phyloP scores from a whole-genome alignment of 2,888 invertebrate genomes.

The Philaethria dido region DNA sequence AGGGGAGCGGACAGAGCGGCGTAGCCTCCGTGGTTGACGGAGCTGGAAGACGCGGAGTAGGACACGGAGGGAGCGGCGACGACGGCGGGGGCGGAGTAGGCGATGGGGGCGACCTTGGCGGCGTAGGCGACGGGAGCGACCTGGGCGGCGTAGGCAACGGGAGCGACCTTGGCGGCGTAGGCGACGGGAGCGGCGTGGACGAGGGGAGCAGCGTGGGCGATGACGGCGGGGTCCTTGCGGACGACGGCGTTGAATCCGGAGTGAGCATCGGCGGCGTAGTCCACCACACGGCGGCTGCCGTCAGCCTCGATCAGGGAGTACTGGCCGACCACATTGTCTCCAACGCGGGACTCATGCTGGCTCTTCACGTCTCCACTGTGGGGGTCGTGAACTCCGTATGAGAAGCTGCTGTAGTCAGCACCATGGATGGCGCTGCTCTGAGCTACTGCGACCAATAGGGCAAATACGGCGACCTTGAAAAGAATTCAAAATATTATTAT shows the following conservation, averaged over 20 bases:
- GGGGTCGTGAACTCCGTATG: slow-evolving; percentile 79
- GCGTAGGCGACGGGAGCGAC: slow-evolving; percentile 46
- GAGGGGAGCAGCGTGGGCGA: slow-evolving; percentile 50
- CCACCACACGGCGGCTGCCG: slow-evolving; percentile 78
- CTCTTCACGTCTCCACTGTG: slow-evolving; percentile 79
- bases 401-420: slow-evolving; percentile 68
- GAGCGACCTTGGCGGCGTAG: slow-evolving; percentile 36
- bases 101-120: slow-evolving; percentile 36
- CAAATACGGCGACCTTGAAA: slow-evolving; percentile 74
- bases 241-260: slow-evolving; percentile 82
- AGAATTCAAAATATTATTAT: slow-evolving; percentile 41
- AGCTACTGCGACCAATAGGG: slow-evolving; percentile 74
- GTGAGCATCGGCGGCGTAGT: slow-evolving; percentile 78
- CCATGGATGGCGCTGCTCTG: slow-evolving; percentile 65
- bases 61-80: slow-evolving; percentile 42
- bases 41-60: slow-evolving; percentile 48
- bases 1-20: slow-evolving; percentile 29
- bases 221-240: slow-evolving; percentile 68
- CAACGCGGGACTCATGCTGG: slow-evolving; percentile 75
- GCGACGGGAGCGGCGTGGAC: slow-evolving; percentile 50
- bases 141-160: slow-evolving; percentile 43
- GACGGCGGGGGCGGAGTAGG: slow-evolving; percentile 1
- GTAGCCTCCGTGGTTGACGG: no score
- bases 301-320: slow-evolving; percentile 80
- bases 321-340: slow-evolving; percentile 77